Base-by-base conservation (phyloP, 2,113 vertebrate genomes). In the Guaruba guarouba region DNA sequence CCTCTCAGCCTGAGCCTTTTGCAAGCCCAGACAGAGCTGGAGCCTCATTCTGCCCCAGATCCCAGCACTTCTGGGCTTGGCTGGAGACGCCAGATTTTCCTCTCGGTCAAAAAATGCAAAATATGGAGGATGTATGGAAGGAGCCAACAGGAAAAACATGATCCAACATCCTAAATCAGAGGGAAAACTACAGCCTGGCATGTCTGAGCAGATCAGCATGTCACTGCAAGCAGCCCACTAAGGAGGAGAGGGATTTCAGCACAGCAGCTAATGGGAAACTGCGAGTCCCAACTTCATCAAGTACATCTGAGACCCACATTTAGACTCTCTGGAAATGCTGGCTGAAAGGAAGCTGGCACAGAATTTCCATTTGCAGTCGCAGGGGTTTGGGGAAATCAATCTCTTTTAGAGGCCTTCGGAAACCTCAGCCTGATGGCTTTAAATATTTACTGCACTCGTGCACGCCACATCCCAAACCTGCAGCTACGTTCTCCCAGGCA, bases 371-470 rank as follows among this genome's bases (percentile, higher is more conserved):
- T 91, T 90, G 75, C 54, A 87, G 54, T 85, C 41, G 1, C 52
- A 43, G 55, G 74, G 59, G 33, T 18, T n/a, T 86, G 85, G 76
- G 39, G 55, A 82, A 92, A 94, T 86, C 91, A 74, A 67, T 85
- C 82, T 88, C 82, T 88, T 90, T 90, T 13, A 66, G 82, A 90
- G 82, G 25, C 71, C 88, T 83, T 86, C 39, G 79, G 79, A 94
- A 96, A 88, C 69, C 68, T 81, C 82, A 13, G 25, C 19, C 67
- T 75, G 64, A 71, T 86, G 76, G 68, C 85, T 94, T 86, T 70
- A 70, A 75, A 90, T 92, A 85, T 94, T 90, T 88, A 67, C 88
- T 57, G 86, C 77, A 11, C 48, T 80, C 59, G 68, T 55, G 92
- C 68, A 71, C n/a, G 25, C 6, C 61, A 54, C 87, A 52, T 48